A percentile compares a stretch with the other conserved stretches of the same genome.
Conservation (phyloP, 1,140 invertebrate species). For the Saxidomus purpurata region DNA sequence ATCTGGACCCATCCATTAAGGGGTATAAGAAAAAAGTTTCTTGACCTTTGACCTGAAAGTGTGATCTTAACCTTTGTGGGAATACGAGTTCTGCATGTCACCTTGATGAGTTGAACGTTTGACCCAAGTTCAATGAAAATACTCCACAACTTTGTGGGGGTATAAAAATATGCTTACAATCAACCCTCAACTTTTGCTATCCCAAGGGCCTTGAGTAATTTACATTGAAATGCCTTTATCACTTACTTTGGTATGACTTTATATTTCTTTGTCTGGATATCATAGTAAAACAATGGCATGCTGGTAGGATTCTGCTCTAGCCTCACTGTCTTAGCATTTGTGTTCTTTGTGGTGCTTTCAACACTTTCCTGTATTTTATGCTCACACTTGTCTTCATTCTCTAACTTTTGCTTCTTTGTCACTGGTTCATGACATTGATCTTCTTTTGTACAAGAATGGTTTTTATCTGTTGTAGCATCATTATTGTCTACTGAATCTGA, state of each 20-base stretch:
- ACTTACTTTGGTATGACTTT: slow-evolving; percentile 50
- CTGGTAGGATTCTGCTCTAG: background rate
- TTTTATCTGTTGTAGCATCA: background rate
- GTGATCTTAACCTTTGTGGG: background rate
- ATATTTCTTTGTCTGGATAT: slow-evolving; percentile 38
- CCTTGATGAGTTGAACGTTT: too few species aligned
- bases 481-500: too few species aligned
- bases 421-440: background rate
- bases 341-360: background rate
- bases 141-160: too few species aligned
- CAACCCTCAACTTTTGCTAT: too few species aligned
- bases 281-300: slow-evolving; percentile 59
- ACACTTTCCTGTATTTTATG: background rate
- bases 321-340: background rate
- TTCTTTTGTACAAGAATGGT: background rate
- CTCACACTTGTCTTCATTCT: background rate
- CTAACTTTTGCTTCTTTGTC: background rate
- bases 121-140: too few species aligned
- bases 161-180: too few species aligned
- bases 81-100: too few species aligned
- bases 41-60: background rate
- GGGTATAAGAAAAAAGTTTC: background rate
- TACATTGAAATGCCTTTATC: too few species aligned
- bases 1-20: too few species aligned
- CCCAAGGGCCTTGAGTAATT: too few species aligned